Base-by-base conservation (phyloP, 1,140 invertebrate genomes). In the Magallana ariakensis region DNA sequence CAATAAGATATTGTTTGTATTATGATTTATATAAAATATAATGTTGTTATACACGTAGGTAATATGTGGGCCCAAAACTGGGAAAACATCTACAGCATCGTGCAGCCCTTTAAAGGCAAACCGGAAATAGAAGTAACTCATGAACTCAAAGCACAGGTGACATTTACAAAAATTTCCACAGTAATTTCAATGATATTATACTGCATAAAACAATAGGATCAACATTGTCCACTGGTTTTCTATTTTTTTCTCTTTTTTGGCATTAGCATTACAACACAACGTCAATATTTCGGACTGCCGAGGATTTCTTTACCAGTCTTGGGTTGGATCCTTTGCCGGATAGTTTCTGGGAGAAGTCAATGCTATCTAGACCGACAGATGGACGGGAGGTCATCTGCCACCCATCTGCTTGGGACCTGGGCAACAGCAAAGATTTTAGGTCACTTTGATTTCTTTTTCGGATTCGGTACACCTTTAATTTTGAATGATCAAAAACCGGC, bases 1-100 rank as follows among this genome's bases (percentile, higher is more conserved):
- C 33, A 46, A 46, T 46, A 46, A 2, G 33, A 46, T 46, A 46
- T 46, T 46, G 33, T 46, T 46, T 46, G 33, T 46, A 46, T 46
- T 4, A 46, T 46, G 33, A 46, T 46, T 46, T 46, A 62, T 62
- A 62, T 62, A 62, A 16, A 19, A 62, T 62, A 62, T 19, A 62
- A 15, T 62, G 15, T 15, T 15, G 15, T 62, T 62, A 16, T 15
- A 80, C 86, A 46, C 5, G 19, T 80, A 91, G 90, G 97, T 57
- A 98, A 98, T 91, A 97, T 98, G 96, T 98, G 98, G 98, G 97
- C 97, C 0, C 97, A 98, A 94, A 96, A 95, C 0, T 99, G 98
- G 98, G 95, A 94, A 10, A 96, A 97, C 89, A 96, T 98, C 22
- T 96, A 97, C 80, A 97, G 98, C 83, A 95, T 92, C 16, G 66